Base-by-base conservation (phyloP, 2,888 invertebrate species). In the Heliconius cydno region DNA sequence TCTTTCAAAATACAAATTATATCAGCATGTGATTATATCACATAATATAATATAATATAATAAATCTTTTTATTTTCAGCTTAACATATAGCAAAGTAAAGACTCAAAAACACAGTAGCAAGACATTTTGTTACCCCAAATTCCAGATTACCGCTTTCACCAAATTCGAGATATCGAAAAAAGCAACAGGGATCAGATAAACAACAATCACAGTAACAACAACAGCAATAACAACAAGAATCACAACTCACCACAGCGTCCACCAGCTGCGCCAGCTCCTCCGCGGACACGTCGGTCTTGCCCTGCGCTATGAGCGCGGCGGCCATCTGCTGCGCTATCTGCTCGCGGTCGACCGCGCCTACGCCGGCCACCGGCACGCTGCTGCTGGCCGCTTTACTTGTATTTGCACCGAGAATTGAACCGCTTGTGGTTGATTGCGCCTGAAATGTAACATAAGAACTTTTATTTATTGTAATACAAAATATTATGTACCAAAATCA, bases 271-370 rank as follows among this genome's bases (percentile, higher is more conserved):
- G 98, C 97, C 82, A 98, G 92, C 87, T 98, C 98, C 76, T 96
- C 96, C 77, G 97, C 96, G 7, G 97, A 96, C 10, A 98, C 97
- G 90, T 98, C 97, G 0, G 97, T 97, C 89, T 97, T 96, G 71
- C 98, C 98, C 90, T 98, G 97, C 28, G 97, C 96, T 15, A 98
- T 95, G 66, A 98, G 93, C 2, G 97, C 97, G 46, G 96, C 97
- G 0, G 98, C 98, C 90, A 98, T 97, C 89, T 98, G 97, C 85
- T 96, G 96, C 1, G 98, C 97, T 83, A 98, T 97, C 77, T 97
- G 96, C 46, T 97, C 96, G 85, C 97, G 97, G 88, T 98, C 98
- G 79, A 97, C 97, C 0, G 96, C 95, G 34, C 97, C 97, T 74
- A 97, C 96, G 52, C 97, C 97, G 2, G 97, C 96, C 68, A 97